Base-by-base conservation (phyloP, 2,888 invertebrate genomes). In the Agrilus cyanescens region DNA sequence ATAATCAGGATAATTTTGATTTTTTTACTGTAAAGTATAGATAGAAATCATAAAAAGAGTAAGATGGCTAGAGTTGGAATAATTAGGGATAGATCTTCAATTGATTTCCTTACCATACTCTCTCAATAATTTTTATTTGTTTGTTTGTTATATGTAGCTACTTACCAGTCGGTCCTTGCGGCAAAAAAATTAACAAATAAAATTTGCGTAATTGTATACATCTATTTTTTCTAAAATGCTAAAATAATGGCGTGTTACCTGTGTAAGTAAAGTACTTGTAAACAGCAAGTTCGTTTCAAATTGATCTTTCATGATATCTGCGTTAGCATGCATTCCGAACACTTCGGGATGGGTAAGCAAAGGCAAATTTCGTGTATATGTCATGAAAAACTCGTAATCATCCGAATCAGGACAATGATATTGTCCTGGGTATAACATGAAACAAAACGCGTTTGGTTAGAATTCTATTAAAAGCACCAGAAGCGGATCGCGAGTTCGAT, bases 311-410 rank as follows among this genome's bases (percentile, higher is more conserved):
- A 87, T 82, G 56, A 94, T 89, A 58, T 93, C 90, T 0, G 91
- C 93, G 68, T 94, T 94, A 45, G 86, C 78, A 63, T 94, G 83
- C 76, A 94, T 86, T 10, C 94, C 94, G 66, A 93, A 94, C 32
- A 94, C 85, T 46, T 80, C 79, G 0, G 94, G 93, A 42, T 80
- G 75, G 12, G 90, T 82, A 18, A 78, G 78, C 43, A 80, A 69
- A 1, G 93, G 93, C 53, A 94, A 64, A 20, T 76, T 73, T 15
- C 70, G 76, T 0, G 82, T 78, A 56, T 80, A 85, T 13, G 64
- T 61, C 40, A 85, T 62, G 61, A 78, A 87, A 20, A 79, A 78
- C 0, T 80, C 77, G 55, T 86, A 81, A 55, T 85, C 83, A 44
- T 76, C 78, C 46, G 78, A 74, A 0, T 71, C 71, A 0, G 93